These are phyloP conservation scores for Lepisosteus osseus DNA, from an alignment of 2,113 vertebrate genomes.

Conservation along the genomic window DNA sequence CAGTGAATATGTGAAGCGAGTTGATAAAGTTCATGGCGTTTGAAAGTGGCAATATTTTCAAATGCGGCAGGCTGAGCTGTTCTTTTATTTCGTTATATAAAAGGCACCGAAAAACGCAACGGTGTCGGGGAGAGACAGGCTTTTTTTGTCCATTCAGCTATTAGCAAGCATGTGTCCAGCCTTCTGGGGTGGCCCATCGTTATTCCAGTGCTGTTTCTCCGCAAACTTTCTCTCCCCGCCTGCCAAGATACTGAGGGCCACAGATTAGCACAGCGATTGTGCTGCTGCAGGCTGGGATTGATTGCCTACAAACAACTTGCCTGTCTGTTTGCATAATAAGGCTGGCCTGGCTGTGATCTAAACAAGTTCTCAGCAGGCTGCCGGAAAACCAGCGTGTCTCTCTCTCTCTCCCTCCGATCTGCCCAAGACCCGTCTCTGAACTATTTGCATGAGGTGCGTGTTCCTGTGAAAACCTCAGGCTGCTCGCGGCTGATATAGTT, in stretches of 20 bases:
- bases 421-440: constrained; percentile 26
- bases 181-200: neutral
- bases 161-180: neutral
- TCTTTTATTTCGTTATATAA: no score
- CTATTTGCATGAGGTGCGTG: no score
- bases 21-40: no score
- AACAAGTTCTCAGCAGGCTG: constrained; percentile 24
- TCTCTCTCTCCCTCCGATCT: constrained; percentile 25
- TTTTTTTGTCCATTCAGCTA: neutral
- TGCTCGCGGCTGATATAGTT: no score
- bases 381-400: constrained; percentile 15
- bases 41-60: no score
- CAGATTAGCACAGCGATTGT: constrained; percentile 8
- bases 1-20: no score
- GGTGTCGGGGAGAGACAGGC: no score
- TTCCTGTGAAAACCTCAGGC: no score
- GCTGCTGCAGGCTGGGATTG: constrained; percentile 5
- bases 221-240: neutral
- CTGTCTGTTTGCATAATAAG: constrained; percentile 18
- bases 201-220: neutral
- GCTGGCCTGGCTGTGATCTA: constrained; percentile 1
- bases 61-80: no score
- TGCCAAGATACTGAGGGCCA: neutral
- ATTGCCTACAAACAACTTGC: constrained; percentile 15
- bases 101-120: constrained; percentile 37